phyloP scores from a whole-genome alignment of 2,113 vertebrate species.

The Calyptomena viridis region DNA sequence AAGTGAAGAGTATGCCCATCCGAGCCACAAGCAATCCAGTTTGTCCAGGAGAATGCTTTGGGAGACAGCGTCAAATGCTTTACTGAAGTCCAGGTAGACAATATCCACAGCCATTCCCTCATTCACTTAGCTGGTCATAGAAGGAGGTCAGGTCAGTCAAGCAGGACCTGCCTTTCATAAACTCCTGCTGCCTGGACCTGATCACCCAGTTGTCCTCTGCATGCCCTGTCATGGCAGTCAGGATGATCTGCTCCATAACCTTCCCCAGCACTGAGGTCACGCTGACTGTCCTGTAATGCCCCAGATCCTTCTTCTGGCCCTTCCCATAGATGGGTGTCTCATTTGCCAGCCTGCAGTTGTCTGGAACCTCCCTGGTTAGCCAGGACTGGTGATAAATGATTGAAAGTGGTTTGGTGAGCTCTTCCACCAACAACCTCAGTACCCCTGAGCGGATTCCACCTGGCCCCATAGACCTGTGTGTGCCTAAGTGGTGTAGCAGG shows the following conservation, averaged over 20 bases:
- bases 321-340: neutral
- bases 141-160: neutral
- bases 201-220: neutral
- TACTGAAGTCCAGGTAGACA: neutral
- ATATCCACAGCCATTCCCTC: neutral
- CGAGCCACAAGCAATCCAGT: neutral
- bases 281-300: neutral
- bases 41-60: neutral
- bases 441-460: neutral
- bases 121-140: neutral
- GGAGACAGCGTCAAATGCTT: neutral
- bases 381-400: neutral
- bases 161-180: neutral
- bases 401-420: neutral
- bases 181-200: neutral
- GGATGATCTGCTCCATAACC: neutral
- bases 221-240: neutral
- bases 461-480: accelerated
- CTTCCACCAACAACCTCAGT: neutral
- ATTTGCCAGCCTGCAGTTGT: neutral
- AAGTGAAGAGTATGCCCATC: neutral
- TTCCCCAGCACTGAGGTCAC: neutral
- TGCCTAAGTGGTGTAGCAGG: neutral
- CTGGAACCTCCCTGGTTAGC: neutral
- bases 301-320: neutral